phyloP scores from a whole-genome alignment of 1,140 invertebrate genomes.

The Panulirus ornatus region DNA sequence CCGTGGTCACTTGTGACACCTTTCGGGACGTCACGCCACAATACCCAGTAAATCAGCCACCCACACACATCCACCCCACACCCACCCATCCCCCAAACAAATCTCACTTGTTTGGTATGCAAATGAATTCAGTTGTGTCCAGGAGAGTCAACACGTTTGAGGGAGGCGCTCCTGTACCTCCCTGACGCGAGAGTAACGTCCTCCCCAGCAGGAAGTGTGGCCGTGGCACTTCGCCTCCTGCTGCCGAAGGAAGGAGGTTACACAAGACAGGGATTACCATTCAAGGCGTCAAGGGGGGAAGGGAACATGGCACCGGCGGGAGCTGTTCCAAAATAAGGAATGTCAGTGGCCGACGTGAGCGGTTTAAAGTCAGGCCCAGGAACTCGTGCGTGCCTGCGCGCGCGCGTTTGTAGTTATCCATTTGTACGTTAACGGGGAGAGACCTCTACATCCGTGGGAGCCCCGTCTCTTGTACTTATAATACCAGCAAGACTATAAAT shows the following conservation, averaged over 20 bases:
- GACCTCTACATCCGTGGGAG: no score
- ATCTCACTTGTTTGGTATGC: constrained; percentile 2
- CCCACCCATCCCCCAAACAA: no score
- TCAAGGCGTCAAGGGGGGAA: background rate
- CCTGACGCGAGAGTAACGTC: no score
- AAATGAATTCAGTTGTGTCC: constrained; percentile 1
- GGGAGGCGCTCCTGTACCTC: no score
- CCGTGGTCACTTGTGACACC: no score
- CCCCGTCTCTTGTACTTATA: no score
- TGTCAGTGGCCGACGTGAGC: background rate
- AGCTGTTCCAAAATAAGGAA: background rate
- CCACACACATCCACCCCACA: background rate
- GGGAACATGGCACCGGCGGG: background rate
- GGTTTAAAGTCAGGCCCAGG: no score
- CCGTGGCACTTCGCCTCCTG: background rate
- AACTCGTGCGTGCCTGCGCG: no score
- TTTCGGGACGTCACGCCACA: background rate
- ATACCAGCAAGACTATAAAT: no score
- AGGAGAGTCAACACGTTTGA: background rate
- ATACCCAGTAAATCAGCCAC: background rate
- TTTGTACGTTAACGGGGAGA: no score
- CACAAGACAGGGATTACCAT: background rate
- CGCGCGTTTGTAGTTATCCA: no score
- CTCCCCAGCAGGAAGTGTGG: background rate
- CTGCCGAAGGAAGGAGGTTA: background rate